phyloP scores from a whole-genome alignment of 2,113 vertebrate species.

The Callaeas wilsoni region DNA sequence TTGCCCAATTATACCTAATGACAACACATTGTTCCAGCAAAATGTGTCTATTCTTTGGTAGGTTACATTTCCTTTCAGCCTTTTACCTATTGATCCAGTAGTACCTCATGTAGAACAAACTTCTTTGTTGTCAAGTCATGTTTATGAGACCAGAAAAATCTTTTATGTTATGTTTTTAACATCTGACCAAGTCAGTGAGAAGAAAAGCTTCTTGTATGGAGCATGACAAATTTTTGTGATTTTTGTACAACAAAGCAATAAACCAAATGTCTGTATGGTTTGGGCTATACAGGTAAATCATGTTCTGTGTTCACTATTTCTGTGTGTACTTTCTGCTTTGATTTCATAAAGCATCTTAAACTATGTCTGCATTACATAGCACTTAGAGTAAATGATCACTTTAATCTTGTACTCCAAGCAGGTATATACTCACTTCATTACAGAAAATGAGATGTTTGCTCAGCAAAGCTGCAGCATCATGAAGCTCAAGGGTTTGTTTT shows the following conservation, averaged over 20 bases:
- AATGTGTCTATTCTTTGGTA: background rate
- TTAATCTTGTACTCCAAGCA: background rate
- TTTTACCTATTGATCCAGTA: background rate
- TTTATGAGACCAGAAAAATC: background rate
- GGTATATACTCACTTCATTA: background rate
- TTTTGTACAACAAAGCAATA: background rate
- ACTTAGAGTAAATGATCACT: background rate
- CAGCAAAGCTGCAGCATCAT: background rate
- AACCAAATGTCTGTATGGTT: background rate
- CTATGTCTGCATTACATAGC: background rate
- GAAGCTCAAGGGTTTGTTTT: background rate
- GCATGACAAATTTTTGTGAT: background rate
- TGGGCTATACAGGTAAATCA: background rate
- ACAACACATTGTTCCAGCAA: conserved; percentile 23
- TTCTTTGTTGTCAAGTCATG: background rate
- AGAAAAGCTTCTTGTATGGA: background rate
- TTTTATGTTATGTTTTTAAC: background rate
- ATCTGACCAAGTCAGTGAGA: background rate
- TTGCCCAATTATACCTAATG: conserved; percentile 42
- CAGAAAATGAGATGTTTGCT: background rate
- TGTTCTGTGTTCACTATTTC: background rate
- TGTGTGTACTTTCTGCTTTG: background rate
- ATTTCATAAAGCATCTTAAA: background rate
- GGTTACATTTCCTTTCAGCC: background rate
- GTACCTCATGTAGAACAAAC: background rate